These are phyloP conservation scores for Epistrophe eligans DNA, from an alignment of 2,888 invertebrate species.

Conservation along the genomic window DNA sequence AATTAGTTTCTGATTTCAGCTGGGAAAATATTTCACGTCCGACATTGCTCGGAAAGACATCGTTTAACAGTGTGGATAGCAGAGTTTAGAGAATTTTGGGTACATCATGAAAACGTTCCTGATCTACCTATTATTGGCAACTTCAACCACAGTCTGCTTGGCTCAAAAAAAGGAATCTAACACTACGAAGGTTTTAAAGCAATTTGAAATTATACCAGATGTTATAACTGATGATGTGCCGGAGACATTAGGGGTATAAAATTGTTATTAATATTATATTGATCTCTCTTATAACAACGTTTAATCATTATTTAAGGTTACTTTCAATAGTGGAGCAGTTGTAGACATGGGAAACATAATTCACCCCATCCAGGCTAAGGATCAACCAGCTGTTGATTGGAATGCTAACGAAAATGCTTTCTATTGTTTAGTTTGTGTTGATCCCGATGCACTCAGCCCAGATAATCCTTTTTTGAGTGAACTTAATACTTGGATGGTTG, in stretches of 20 bases:
- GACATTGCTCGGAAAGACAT: too few species aligned
- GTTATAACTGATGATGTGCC: slow-evolving; percentile 80
- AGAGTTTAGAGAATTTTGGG: too few species aligned
- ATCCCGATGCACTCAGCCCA: slow-evolving; percentile 93
- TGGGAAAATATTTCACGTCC: too few species aligned
- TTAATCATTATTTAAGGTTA: background rate
- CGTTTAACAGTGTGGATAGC: too few species aligned
- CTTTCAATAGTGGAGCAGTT: background rate
- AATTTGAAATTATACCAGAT: slow-evolving; percentile 82
- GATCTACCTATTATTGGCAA: background rate
- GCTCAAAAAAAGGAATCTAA: background rate
- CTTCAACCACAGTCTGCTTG: background rate
- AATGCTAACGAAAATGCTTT: slow-evolving; percentile 77
- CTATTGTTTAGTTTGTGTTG: slow-evolving; percentile 84
- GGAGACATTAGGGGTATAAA: slow-evolving; percentile 80
- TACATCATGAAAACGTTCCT: background rate
- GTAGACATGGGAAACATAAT: slow-evolving; percentile 88
- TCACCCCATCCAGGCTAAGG: slow-evolving; percentile 87
- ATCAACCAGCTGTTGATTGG: slow-evolving; percentile 81
- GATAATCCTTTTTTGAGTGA: slow-evolving; percentile 1
- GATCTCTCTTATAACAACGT: too few species aligned
- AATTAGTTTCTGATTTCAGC: too few species aligned
- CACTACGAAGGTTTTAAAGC: slow-evolving; percentile 78
- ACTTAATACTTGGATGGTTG: slow-evolving; percentile 5
- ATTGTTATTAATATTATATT: background rate